Conservation (phyloP, 2,888 invertebrate species). For the Ormyrus rosae region DNA sequence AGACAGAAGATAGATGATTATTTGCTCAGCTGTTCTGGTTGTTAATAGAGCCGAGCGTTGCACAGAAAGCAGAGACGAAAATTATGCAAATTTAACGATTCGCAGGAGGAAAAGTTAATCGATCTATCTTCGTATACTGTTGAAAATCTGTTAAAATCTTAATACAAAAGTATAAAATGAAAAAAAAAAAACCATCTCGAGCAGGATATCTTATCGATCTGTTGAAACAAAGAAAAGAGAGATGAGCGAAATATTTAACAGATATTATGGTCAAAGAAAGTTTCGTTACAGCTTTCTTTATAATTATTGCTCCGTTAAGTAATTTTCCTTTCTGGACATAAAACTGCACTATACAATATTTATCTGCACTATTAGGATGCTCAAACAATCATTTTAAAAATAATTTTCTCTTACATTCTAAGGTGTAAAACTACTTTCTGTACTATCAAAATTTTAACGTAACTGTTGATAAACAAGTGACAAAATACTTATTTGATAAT, state of each 20-base stretch:
- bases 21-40: conserved; percentile 39
- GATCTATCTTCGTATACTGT: background rate
- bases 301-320: no score
- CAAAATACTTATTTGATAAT: conserved; percentile 1
- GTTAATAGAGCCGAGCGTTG: conserved; percentile 35
- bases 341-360: background rate
- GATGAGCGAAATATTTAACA: no score
- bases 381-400: background rate
- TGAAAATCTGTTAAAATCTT: conserved; percentile 22
- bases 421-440: background rate
- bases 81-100: conserved; percentile 22
- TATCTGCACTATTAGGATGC: conserved; percentile 3
- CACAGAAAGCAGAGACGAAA: conserved; percentile 34
- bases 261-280: no score
- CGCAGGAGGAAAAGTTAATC: background rate
- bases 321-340: background rate
- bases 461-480: background rate
- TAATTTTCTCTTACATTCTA: background rate
- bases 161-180: conserved; percentile 23
- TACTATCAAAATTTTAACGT: background rate
- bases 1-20: conserved; percentile 10
- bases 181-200: background rate
- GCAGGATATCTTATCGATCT: no score
- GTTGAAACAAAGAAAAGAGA: background rate
- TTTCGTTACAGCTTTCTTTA: no score